Evolutionary conservation across 2,113 vertebrate genomes (phyloP).

Genomic region (Callipepla californica): DNA sequence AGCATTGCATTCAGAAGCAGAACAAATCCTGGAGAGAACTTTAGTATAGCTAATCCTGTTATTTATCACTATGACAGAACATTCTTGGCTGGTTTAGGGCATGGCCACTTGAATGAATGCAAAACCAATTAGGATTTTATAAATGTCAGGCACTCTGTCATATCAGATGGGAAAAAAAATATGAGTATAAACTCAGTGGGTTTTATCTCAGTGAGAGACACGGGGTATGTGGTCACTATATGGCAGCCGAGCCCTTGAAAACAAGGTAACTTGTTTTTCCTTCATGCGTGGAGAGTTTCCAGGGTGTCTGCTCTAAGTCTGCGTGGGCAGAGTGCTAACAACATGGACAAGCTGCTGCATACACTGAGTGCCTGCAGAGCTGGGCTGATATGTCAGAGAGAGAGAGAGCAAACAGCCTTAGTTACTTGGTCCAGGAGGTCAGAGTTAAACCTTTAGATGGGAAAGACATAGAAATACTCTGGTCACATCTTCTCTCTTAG

Average conservation of each 20-base stretch:
- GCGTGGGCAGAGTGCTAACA: not conserved
- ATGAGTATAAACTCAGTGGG: not conserved
- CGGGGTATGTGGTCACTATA: not conserved
- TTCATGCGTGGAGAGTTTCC: not conserved
- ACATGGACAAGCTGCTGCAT: too few relatives aligned
- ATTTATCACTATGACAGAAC: not conserved
- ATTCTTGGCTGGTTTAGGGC: not conserved
- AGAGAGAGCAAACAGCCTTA: not conserved
- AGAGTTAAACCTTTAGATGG: not conserved
- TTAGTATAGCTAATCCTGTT: not conserved
- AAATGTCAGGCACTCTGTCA: not conserved
- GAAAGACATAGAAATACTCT: not conserved
- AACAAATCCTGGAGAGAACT: not conserved
- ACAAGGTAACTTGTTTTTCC: not conserved
- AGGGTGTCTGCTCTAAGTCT: not conserved
- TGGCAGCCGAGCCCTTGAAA: not conserved
- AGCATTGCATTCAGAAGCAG: not conserved
- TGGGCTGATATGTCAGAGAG: fast-evolving
- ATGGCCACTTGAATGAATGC: not conserved
- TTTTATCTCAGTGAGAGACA: not conserved
- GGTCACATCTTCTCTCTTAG: not conserved
- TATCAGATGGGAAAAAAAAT: not conserved
- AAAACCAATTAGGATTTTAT: not conserved
- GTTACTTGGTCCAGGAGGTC: not conserved
- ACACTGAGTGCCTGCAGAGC: not conserved